Evolutionary conservation across 53 echinoderm and acorn worm species (phyloP), one percentile per base, ranked within the genome.

Genomic region (Hippasteria phrygiana): DNA sequence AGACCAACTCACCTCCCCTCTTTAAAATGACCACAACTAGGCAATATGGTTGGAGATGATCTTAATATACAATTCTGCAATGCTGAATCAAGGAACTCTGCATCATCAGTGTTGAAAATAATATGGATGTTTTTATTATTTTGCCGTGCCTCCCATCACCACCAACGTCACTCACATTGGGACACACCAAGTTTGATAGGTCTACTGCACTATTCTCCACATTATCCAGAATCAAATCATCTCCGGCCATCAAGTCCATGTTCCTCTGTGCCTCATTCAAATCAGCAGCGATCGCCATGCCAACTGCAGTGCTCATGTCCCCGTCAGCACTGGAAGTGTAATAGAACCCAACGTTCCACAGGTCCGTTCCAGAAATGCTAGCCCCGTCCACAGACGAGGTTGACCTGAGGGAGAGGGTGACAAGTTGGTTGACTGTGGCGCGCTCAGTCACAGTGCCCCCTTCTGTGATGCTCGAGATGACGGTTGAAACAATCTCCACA

Each of bases 381-480:
- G 91, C 88, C 31, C 74, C 83, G 37, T 59, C 71, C 11, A 62
- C 67, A 42, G 88, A 80, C 8, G 94, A 34, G 14, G 38, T 72
- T 33, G 88, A 59, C 28, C 50, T n/a, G 27, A 86, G 55, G 29
- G 88, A 75, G 11, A 94, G 75, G 24, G 28, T 12, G 1, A 94
- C 63, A 8, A 29, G 1, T 14, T 88, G 83, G n/a, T 26, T 22
- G 37, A 11, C 28, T 27, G 73, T 18, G 22, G 54, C 45, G 5
- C 94, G 88, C 63, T 94, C 94, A n/a, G 56, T 76, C 24, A 94
- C 73, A 2, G 64, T 39, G n/a, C 50, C 89, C 4, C 76, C 83
- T 1, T n/a, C 43, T 0, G 17, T 28, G 35, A 88, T 47, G 9
- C 34, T 37, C 13, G 70, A 29, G 17, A 77, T 75, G 36, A 59